Conservation (phyloP, 2,113 vertebrate genomes). For the Oreotrochilus melanogaster region DNA sequence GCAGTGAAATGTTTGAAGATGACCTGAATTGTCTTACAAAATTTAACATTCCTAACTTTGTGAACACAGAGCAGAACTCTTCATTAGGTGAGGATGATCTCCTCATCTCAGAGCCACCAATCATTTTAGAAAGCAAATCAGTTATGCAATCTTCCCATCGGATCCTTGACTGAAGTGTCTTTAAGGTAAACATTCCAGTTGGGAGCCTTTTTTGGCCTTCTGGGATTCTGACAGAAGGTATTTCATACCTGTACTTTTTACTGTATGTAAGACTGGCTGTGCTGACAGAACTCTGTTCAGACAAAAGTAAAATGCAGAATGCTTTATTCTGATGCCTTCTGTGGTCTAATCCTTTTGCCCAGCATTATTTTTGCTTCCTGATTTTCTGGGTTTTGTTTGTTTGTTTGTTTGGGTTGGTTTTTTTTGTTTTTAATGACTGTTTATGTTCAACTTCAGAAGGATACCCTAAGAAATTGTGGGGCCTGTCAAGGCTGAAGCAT, state of each 20-base stretch:
- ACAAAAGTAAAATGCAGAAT: background rate
- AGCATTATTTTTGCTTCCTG: background rate
- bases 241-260: background rate
- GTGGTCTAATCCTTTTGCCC: background rate
- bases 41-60: slow-evolving; percentile 93
- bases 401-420: background rate
- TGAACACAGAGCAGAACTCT: slow-evolving; percentile 88
- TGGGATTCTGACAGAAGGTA: background rate
- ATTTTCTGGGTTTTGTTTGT: background rate
- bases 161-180: slow-evolving; percentile 66
- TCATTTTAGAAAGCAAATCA: slow-evolving; percentile 80
- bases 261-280: background rate
- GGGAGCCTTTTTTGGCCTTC: background rate
- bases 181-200: background rate
- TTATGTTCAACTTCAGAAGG: background rate
- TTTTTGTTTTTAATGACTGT: background rate
- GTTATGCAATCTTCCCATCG: slow-evolving; percentile 46
- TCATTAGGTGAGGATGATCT: slow-evolving; percentile 87
- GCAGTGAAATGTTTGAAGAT: slow-evolving; percentile 55
- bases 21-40: slow-evolving; percentile 79
- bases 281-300: background rate
- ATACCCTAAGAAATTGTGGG: background rate
- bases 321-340: background rate
- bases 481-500: background rate
- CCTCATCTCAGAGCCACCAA: slow-evolving; percentile 83